Conservation (phyloP, 2,113 vertebrate species). For the Chionomys nivalis region DNA sequence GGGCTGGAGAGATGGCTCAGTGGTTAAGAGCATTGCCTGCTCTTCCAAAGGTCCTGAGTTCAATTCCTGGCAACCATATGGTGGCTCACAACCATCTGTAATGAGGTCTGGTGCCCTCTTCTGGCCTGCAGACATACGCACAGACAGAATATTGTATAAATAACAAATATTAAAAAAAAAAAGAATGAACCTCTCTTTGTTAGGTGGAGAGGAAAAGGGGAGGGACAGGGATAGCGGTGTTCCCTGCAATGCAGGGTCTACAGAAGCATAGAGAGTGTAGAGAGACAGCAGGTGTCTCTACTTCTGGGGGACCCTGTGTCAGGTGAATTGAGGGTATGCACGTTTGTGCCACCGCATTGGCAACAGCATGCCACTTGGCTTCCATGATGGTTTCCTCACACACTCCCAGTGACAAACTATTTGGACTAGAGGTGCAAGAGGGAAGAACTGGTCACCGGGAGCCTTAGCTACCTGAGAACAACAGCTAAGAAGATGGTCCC, state of each 20-base stretch:
- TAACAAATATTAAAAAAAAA: no score
- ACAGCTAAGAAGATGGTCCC: background rate
- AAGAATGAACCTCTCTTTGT: background rate
- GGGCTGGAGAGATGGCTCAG: no score
- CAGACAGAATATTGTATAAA: no score
- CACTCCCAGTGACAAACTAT: background rate
- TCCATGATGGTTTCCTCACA: background rate
- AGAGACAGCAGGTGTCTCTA: background rate
- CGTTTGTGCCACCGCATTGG: background rate
- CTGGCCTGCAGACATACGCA: no score
- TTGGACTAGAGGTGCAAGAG: background rate
- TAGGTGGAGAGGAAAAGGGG: background rate
- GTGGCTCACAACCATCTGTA: no score
- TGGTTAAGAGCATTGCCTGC: no score
- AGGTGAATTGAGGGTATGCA: background rate
- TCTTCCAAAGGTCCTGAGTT: no score
- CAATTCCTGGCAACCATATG: no score
- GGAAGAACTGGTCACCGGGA: background rate
- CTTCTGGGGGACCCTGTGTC: background rate
- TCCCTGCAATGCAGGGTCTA: background rate
- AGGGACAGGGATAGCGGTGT: background rate
- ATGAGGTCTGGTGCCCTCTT: no score
- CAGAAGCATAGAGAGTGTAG: rapidly evolving
- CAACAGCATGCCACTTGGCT: background rate
- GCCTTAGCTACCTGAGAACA: background rate